Conservation (phyloP, 2,888 invertebrate genomes). For the Aphidius colemani region DNA sequence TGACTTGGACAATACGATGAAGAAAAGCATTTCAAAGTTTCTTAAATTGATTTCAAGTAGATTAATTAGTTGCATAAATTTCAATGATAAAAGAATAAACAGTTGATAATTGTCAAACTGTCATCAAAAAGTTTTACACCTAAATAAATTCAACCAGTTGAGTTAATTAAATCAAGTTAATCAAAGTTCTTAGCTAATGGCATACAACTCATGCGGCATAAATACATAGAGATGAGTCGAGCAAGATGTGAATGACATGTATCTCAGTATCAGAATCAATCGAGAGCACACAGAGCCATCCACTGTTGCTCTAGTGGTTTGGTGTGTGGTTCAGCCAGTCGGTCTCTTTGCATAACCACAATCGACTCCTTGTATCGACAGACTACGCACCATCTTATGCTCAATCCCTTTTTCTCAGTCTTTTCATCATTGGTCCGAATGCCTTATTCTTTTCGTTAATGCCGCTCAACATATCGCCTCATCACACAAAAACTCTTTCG, state of each 20-base stretch:
- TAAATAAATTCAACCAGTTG: constrained; percentile 49
- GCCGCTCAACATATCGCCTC: constrained; percentile 53
- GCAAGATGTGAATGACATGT: constrained; percentile 50
- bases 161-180: constrained; percentile 55
- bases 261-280: constrained; percentile 57
- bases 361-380: constrained; percentile 59
- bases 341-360: constrained; percentile 52
- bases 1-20: constrained; percentile 27
- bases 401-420: constrained; percentile 17
- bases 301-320: constrained; percentile 35
- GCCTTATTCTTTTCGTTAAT: constrained; percentile 50
- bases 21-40: too few relatives aligned
- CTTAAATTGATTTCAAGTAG: too few relatives aligned
- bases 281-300: constrained; percentile 49
- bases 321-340: constrained; percentile 34
- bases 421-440: constrained; percentile 18
- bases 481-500: constrained; percentile 47
- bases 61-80: neutral
- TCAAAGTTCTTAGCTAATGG: constrained; percentile 58
- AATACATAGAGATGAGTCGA: constrained; percentile 29
- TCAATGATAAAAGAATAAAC: neutral
- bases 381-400: constrained; percentile 35
- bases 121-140: constrained; percentile 50
- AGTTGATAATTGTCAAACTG: constrained; percentile 40
- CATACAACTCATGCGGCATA: constrained; percentile 30